Conservation (phyloP, 2,113 vertebrate genomes). For the Nyctibius bracteatus region DNA sequence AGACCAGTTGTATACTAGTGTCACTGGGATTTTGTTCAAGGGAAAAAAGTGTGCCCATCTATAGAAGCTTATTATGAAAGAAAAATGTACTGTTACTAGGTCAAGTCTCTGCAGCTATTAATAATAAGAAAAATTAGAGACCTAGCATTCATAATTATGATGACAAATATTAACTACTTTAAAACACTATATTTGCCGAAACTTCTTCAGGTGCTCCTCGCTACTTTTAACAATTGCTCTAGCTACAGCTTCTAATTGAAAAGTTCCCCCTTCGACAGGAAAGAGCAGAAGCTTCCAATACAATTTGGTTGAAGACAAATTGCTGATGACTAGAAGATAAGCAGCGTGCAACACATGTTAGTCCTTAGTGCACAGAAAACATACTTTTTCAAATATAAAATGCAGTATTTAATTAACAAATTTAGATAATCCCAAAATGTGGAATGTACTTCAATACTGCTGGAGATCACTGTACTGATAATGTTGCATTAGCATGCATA, state of each 20-base stretch:
- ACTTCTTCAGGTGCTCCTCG: background rate
- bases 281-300: background rate
- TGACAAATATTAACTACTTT: background rate
- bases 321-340: constrained; percentile 33
- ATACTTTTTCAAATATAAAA: constrained; percentile 31
- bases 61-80: background rate
- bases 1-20: background rate
- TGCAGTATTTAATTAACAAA: constrained; percentile 60
- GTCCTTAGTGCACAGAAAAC: background rate
- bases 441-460: constrained; percentile 3
- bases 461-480: background rate
- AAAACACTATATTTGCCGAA: background rate
- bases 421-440: constrained; percentile 33
- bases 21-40: background rate
- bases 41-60: background rate
- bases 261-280: background rate
- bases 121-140: background rate
- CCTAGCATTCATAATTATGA: background rate
- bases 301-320: constrained; percentile 19
- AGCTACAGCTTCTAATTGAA: background rate
- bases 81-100: background rate
- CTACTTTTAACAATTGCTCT: background rate
- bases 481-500: background rate
- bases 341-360: background rate
- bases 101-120: background rate